Evolutionary conservation across 2,113 vertebrate species (phyloP).

Genomic region (Suricata suricatta): DNA sequence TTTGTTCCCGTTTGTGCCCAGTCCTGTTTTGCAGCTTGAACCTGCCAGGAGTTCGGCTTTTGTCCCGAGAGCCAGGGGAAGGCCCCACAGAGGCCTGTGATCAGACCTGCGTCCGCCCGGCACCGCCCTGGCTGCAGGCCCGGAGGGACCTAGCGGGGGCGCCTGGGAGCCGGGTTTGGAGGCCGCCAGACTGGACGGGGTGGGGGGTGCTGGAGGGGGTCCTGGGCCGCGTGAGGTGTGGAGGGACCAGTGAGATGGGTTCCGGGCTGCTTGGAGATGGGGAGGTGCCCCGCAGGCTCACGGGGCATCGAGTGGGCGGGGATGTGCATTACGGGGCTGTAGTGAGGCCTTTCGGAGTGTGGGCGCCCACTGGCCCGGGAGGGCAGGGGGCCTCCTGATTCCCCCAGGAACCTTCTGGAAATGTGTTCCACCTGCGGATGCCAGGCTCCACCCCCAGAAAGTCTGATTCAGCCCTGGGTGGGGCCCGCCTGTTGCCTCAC

Average conservation of each 20-base stretch:
- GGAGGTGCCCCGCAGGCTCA: background rate
- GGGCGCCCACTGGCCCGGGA: background rate
- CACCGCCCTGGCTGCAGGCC: background rate
- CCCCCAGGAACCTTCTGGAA: background rate
- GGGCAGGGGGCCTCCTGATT: background rate
- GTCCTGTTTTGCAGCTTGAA: background rate
- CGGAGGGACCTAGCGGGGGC: too few relatives aligned
- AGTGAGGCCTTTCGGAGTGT: fast-evolving
- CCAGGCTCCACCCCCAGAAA: background rate
- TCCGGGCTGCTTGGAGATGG: background rate
- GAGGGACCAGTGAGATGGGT: fast-evolving
- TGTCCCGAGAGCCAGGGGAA: background rate
- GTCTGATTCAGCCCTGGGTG: background rate
- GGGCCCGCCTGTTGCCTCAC: background rate
- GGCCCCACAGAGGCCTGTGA: background rate
- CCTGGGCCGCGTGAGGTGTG: fast-evolving
- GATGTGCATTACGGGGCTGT: fast-evolving
- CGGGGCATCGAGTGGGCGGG: background rate
- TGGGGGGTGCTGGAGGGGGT: fast-evolving
- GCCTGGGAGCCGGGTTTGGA: fast-evolving
- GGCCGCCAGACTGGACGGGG: fast-evolving
- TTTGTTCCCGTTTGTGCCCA: background rate
- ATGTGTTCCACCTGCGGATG: background rate
- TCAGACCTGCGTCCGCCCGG: background rate
- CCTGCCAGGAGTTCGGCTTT: background rate